Conservation (phyloP, 2,797 vertebrate genomes). For the Aratinga solstitialis region DNA sequence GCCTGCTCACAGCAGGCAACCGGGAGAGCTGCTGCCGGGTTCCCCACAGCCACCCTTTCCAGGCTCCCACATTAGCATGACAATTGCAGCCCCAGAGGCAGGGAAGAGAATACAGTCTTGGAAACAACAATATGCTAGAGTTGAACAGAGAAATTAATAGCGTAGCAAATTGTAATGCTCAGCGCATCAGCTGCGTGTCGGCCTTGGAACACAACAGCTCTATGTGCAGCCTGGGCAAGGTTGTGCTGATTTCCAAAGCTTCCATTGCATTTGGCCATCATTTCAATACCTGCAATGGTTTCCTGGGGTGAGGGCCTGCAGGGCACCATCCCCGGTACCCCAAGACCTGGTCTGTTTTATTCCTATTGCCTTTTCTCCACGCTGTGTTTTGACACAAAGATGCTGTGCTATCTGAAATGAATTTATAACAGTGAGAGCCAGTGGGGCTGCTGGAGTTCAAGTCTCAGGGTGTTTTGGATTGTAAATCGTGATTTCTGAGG, state of each 20-base stretch:
- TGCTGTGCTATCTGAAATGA: background rate
- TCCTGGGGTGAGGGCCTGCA: background rate
- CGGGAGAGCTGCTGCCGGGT: background rate
- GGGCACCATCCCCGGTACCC: background rate
- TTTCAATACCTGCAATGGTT: background rate
- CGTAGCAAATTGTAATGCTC: background rate
- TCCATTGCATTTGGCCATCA: background rate
- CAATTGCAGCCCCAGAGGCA: background rate
- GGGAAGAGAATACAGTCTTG: background rate
- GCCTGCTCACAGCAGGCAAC: background rate
- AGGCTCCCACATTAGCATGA: background rate
- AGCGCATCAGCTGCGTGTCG: fast-evolving
- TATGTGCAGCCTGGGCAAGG: background rate
- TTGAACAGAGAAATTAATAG: conserved; percentile 33
- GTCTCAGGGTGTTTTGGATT: background rate
- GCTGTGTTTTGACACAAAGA: background rate
- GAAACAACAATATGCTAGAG: background rate
- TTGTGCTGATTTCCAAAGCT: background rate
- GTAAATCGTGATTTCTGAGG: background rate
- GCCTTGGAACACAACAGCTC: background rate
- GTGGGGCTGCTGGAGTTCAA: background rate
- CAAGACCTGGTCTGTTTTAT: background rate
- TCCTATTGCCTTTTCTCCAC: background rate
- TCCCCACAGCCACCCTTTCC: background rate
- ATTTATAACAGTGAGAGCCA: background rate